Conservation (phyloP, 1,140 invertebrate species). For the Eurytemora carolleeae region DNA sequence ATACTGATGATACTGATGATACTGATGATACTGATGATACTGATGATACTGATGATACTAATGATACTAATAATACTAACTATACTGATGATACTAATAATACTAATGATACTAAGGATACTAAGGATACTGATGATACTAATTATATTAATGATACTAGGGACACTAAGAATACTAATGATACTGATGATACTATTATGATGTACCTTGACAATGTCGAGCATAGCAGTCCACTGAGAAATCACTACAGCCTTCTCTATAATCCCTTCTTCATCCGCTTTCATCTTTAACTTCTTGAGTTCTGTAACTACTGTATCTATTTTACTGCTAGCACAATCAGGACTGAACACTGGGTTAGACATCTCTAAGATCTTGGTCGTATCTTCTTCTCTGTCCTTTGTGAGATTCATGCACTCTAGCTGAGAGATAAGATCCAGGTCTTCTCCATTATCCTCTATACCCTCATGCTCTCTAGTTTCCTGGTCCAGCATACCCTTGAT, state of each 20-base stretch:
- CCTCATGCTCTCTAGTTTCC: constrained; percentile 23
- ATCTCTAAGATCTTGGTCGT: constrained; percentile 13
- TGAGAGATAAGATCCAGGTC: constrained; percentile 39
- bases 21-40: too few relatives aligned
- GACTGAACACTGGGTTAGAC: constrained; percentile 14
- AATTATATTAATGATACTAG: too few relatives aligned
- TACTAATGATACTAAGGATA: too few relatives aligned
- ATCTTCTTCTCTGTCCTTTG: constrained; percentile 34
- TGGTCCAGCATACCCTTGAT: constrained; percentile 36
- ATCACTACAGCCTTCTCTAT: constrained; percentile 56
- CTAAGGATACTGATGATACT: too few relatives aligned
- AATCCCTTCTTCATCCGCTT: constrained; percentile 1
- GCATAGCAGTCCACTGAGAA: constrained; percentile 61
- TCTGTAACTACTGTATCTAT: constrained; percentile 6
- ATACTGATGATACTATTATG: too few relatives aligned
- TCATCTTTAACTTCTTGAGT: constrained; percentile 6
- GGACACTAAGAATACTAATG: too few relatives aligned
- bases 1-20: too few relatives aligned
- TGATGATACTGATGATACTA: too few relatives aligned
- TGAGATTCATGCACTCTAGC: constrained; percentile 35
- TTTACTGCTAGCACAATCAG: constrained; percentile 5
- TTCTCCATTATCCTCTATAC: constrained; percentile 22
- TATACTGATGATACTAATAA: too few relatives aligned
- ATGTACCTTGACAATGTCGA: constrained; percentile 42
- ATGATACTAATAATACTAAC: too few relatives aligned